phyloP scores from a whole-genome alignment of 1,140 invertebrate species.

The Macrotrachela quadricornifera region DNA sequence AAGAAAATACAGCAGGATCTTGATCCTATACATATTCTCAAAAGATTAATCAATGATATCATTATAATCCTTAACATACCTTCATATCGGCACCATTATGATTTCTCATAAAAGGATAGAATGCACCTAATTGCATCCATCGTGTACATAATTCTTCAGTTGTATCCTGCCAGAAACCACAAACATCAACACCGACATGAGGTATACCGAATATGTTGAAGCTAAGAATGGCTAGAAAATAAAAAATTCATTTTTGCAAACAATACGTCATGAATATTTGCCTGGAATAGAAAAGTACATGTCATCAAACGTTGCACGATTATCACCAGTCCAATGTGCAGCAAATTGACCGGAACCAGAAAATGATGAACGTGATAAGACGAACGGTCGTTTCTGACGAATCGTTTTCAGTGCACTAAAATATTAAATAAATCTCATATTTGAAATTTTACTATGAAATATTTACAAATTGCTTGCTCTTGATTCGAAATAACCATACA shows the following conservation, averaged over 20 bases:
- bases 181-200: conserved; percentile 67
- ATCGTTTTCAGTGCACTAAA: too few species aligned
- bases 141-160: conserved; percentile 38
- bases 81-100: conserved; percentile 14
- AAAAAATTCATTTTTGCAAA: too few species aligned
- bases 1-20: conserved; percentile 14
- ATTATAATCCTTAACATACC: too few species aligned
- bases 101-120: conserved; percentile 29
- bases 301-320: conserved; percentile 20
- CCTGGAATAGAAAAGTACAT: conserved; percentile 24
- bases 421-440: too few species aligned
- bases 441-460: too few species aligned
- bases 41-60: too few species aligned
- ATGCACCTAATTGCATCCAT: conserved; percentile 39
- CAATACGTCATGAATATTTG: too few species aligned
- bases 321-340: conserved; percentile 68
- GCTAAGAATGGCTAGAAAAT: background rate
- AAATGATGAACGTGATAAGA: conserved; percentile 61
- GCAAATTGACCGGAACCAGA: conserved; percentile 52
- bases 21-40: conserved; percentile 10
- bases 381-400: conserved; percentile 29
- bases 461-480: conserved; percentile 30
- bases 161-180: conserved; percentile 58
- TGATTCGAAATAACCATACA: conserved; percentile 38
- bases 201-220: conserved; percentile 38